Evolutionary conservation across 2,113 vertebrate genomes (phyloP), one percentile per base, ranked within the genome.

Genomic region (Lophura nycthemera): DNA sequence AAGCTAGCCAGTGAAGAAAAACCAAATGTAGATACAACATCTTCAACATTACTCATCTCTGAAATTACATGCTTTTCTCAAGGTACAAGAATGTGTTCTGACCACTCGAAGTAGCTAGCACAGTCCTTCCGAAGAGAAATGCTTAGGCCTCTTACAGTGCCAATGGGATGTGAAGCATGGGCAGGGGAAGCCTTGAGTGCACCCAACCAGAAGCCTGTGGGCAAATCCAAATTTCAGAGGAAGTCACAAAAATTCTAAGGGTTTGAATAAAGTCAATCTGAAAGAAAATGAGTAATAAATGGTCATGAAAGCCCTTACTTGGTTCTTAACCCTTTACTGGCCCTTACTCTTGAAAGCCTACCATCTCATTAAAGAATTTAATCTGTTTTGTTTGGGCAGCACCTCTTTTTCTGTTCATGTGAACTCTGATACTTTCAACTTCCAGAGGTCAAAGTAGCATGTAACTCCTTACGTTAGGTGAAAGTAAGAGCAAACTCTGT

Each of bases 171-270:
- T 1, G 12, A 56, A 71, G 40, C 1, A 1, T 9, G 4, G 21
- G 54, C 36, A 30, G 13, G 61, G 13, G 38, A 60, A 57, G 16
- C 40, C 76, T 34, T 47, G 36, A 4, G 24, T 45, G 38, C 42
- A 17, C 13, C 34, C 29, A 40, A 20, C 14, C n/a, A 36, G 7
- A 5, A 74, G 63, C 10, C 42, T 1, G 0, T 12, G 27, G 36
- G 56, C 12, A 83, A 59, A 83, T 67, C 11, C 32, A 15, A 54
- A 80, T 16, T 29, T 74, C 56, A 59, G 12, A 50, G 9, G 4
- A 34, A 73, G 27, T 27, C 13, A 61, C 2, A 1, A 1, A 25
- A 1, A 1, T 43, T 57, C 6, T 59, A 21, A 10, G 11, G 11
- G 16, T 47, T 15, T 52, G 17, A 70, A 30, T 20, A 52, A 21